Conservation (phyloP, 2,113 vertebrate genomes). For the Aramus guarauna region DNA sequence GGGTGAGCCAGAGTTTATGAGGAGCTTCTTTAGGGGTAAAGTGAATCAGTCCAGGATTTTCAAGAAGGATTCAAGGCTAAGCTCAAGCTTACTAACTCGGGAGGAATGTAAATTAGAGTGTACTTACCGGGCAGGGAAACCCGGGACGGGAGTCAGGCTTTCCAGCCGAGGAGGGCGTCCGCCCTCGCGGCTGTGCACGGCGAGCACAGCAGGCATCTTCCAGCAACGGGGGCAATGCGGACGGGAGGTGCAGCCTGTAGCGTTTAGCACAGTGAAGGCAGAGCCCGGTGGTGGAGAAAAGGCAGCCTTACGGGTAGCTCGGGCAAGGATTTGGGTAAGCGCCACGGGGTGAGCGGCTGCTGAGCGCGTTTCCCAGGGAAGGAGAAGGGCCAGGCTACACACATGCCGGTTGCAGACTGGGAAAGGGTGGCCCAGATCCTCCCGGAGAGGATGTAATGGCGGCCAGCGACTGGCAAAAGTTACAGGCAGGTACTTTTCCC, state of each 20-base stretch:
- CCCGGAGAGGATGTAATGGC: rapidly evolving
- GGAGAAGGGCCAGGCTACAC: neutral
- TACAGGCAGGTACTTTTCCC: neutral
- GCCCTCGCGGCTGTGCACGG: neutral
- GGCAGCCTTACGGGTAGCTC: neutral
- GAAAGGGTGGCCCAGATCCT: neutral
- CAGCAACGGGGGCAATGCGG: neutral
- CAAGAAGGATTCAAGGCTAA: conserved; percentile 39
- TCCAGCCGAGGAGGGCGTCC: rapidly evolving
- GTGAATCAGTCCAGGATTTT: conserved; percentile 55
- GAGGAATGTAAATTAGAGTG: conserved; percentile 58
- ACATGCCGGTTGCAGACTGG: too few species aligned
- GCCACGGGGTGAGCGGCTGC: neutral
- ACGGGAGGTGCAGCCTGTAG: neutral
- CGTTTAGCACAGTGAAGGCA: neutral
- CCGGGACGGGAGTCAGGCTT: neutral
- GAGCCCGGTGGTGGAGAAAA: neutral
- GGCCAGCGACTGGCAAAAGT: neutral
- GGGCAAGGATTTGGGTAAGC: neutral
- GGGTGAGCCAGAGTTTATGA: conserved; percentile 68
- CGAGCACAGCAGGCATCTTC: neutral
- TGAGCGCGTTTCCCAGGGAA: neutral
- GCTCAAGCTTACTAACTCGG: conserved; percentile 10
- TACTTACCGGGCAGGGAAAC: conserved; percentile 3
- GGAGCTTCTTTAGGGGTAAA: conserved; percentile 64